Evolutionary conservation across 2,113 vertebrate genomes (phyloP).

Genomic region (Natator depressus): DNA sequence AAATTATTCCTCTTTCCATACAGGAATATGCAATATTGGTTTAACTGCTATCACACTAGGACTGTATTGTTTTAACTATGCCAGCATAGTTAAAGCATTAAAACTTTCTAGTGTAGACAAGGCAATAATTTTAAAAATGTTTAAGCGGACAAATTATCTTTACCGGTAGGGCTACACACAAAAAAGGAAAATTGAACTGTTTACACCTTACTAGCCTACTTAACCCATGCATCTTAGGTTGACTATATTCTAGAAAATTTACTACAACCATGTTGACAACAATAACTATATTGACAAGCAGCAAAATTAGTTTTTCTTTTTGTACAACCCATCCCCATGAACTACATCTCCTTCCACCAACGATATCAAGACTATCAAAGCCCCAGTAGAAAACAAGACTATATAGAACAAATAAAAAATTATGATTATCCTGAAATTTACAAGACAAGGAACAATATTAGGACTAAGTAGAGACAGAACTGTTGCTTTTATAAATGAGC

Average conservation of each 20-base stretch:
- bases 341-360: not conserved
- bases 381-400: not conserved
- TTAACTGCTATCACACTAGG: not conserved
- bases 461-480: not conserved
- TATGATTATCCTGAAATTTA: not conserved
- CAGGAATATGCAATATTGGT: not conserved
- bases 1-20: not conserved
- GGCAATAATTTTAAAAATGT: not conserved
- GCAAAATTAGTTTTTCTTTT: not conserved
- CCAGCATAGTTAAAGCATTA: not conserved
- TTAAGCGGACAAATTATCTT: not conserved
- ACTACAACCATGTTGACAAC: no score
- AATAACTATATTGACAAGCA: not conserved
- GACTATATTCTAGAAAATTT: not conserved
- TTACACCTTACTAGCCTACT: not conserved
- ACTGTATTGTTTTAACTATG: not conserved
- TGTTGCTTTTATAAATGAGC: not conserved
- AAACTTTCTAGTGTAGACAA: not conserved
- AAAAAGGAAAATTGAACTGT: not conserved
- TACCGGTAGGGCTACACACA: not conserved
- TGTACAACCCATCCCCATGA: not conserved
- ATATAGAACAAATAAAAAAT: not conserved
- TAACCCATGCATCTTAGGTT: not conserved
- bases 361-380: not conserved
- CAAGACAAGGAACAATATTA: not conserved